phyloP scores from a whole-genome alignment of 2,888 invertebrate species.

The Serripes groenlandicus region DNA sequence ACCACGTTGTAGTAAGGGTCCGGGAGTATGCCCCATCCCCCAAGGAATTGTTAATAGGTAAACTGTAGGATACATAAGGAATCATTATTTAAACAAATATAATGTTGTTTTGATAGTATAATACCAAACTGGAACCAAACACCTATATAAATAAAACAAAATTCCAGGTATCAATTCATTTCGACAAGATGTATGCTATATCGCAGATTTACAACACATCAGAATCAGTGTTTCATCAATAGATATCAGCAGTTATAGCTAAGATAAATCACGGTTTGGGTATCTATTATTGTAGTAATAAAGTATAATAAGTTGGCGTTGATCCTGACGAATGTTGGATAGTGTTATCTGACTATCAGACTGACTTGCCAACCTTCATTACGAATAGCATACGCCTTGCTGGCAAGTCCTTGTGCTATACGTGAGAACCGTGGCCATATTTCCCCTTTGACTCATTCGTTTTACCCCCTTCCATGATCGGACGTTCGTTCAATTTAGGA shows the following conservation, averaged over 20 bases:
- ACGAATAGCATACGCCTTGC: not conserved
- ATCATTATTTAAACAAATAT: not conserved
- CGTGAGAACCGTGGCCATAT: too few relatives aligned
- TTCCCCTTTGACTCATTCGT: too few relatives aligned
- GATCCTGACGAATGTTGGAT: not conserved
- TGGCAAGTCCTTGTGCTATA: not conserved
- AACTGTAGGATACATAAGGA: too few relatives aligned
- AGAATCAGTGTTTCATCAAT: too few relatives aligned
- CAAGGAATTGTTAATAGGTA: too few relatives aligned
- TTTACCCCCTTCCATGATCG: too few relatives aligned
- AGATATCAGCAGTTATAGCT: too few relatives aligned
- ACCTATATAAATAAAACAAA: not conserved
- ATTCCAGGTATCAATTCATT: not conserved
- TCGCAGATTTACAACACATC: too few relatives aligned
- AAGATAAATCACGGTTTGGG: not conserved
- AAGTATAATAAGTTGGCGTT: not conserved
- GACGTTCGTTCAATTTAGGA: too few relatives aligned
- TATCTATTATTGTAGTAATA: not conserved
- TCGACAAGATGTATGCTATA: too few relatives aligned
- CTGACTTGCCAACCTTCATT: not conserved
- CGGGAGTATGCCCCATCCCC: too few relatives aligned
- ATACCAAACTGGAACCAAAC: not conserved
- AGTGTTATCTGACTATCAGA: not conserved
- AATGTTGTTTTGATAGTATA: not conserved
- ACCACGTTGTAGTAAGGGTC: too few relatives aligned